phyloP scores from a whole-genome alignment of 2,113 vertebrate species.

The Aptenodytes patagonicus region DNA sequence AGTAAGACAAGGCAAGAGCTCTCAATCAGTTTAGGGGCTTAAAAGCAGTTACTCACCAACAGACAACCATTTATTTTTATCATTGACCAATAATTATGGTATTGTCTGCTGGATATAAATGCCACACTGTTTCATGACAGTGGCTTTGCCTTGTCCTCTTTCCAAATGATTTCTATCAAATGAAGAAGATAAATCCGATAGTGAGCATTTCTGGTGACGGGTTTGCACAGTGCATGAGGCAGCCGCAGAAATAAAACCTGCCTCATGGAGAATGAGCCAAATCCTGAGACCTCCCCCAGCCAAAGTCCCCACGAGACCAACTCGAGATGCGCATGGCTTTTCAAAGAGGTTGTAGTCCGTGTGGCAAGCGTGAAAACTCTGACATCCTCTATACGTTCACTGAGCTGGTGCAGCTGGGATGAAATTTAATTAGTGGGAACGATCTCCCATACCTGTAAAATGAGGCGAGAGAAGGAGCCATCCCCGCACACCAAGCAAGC shows the following conservation, averaged over 20 bases:
- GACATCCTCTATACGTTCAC: accelerated
- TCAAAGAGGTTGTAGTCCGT: background rate
- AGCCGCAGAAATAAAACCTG: background rate
- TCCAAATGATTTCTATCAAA: background rate
- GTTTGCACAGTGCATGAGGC: background rate
- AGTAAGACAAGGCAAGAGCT: slow-evolving; percentile 24
- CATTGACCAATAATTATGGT: background rate
- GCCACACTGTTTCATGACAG: slow-evolving; percentile 22
- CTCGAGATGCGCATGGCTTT: accelerated
- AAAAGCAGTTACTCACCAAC: slow-evolving; percentile 48
- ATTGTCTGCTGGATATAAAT: slow-evolving; percentile 52
- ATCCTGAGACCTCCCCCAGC: accelerated
- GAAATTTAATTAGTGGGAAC: background rate
- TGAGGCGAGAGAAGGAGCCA: accelerated
- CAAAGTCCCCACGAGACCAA: background rate
- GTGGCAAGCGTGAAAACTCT: accelerated
- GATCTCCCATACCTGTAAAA: background rate
- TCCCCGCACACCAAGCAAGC: accelerated
- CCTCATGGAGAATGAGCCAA: background rate
- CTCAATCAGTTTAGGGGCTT: slow-evolving; percentile 51
- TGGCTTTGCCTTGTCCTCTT: slow-evolving; percentile 13
- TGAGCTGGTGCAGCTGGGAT: background rate
- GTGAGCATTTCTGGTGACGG: background rate
- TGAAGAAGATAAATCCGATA: background rate
- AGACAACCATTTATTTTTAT: slow-evolving; percentile 35